These are phyloP conservation scores for Loripinus fragilis DNA, from an alignment of 2,888 invertebrate species.

Conservation along the genomic window DNA sequence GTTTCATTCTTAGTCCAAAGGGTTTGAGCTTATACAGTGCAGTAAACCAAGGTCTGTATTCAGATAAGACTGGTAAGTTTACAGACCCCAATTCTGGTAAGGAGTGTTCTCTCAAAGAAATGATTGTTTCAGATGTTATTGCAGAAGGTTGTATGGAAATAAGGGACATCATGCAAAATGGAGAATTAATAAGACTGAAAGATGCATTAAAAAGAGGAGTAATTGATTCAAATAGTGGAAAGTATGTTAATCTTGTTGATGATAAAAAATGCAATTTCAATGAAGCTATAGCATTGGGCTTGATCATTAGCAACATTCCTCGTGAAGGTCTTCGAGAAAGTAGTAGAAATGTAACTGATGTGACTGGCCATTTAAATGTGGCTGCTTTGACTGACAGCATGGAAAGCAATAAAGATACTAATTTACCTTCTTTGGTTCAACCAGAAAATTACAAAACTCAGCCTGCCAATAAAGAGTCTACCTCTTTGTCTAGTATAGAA, in stretches of 20 bases:
- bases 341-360: slow-evolving; percentile 52
- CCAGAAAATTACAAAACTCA: slow-evolving; percentile 25
- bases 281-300: slow-evolving; percentile 76
- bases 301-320: slow-evolving; percentile 75
- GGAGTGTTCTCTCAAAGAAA: slow-evolving; percentile 80
- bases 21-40: slow-evolving; percentile 77
- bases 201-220: slow-evolving; percentile 86
- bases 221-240: slow-evolving; percentile 73
- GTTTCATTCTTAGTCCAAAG: slow-evolving; percentile 77
- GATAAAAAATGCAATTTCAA: slow-evolving; percentile 68
- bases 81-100: slow-evolving; percentile 70
- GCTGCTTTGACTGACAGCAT: slow-evolving; percentile 40
- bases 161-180: slow-evolving; percentile 71
- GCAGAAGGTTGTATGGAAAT: slow-evolving; percentile 70
- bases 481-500: slow-evolving; percentile 56
- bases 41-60: slow-evolving; percentile 83
- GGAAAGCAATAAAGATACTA: slow-evolving; percentile 30
- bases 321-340: slow-evolving; percentile 74
- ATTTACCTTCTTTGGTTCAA: slow-evolving; percentile 22
- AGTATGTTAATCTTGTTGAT: slow-evolving; percentile 68
- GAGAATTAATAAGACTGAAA: slow-evolving; percentile 87
- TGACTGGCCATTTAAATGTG: slow-evolving; percentile 26
- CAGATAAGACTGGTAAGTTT: slow-evolving; percentile 82
- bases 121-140: slow-evolving; percentile 80
- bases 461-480: slow-evolving; percentile 39